Conservation (phyloP, 2,797 vertebrate genomes). For the Smutsia gigantea region DNA sequence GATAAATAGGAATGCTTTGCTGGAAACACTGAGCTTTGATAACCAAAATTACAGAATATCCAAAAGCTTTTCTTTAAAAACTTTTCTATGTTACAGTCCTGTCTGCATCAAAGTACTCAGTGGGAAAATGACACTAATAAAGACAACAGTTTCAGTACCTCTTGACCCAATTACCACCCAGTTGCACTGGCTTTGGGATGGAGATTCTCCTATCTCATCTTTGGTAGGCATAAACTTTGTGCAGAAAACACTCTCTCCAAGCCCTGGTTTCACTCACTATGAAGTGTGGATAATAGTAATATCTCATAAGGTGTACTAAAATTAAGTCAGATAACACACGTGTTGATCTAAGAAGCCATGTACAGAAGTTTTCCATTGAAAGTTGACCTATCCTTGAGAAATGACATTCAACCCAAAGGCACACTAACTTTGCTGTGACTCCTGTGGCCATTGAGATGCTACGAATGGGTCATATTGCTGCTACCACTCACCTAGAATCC, state of each 20-base stretch:
- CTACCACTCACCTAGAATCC: background rate
- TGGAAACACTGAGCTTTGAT: slow-evolving; percentile 6
- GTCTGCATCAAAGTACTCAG: background rate
- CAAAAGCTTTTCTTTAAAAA: background rate
- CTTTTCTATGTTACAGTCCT: background rate
- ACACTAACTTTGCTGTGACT: background rate
- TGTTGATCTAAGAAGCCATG: background rate
- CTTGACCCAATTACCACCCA: background rate
- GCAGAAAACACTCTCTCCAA: background rate
- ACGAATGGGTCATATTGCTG: no score
- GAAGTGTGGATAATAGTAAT: background rate
- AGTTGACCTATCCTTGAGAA: background rate
- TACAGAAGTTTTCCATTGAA: background rate
- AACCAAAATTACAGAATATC: background rate
- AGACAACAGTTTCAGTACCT: background rate
- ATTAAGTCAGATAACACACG: background rate
- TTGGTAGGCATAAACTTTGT: background rate
- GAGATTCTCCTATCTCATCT: background rate
- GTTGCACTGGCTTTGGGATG: background rate
- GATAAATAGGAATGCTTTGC: slow-evolving; percentile 20
- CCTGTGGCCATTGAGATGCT: background rate
- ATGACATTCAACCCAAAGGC: background rate
- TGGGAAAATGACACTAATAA: slow-evolving; percentile 11
- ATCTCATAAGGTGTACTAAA: background rate
- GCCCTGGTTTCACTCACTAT: background rate